A percentile compares a stretch with the other conserved stretches of the same genome.
phyloP scores from a whole-genome alignment of 1,140 invertebrate species.

The Brachionus rotundiformis region DNA sequence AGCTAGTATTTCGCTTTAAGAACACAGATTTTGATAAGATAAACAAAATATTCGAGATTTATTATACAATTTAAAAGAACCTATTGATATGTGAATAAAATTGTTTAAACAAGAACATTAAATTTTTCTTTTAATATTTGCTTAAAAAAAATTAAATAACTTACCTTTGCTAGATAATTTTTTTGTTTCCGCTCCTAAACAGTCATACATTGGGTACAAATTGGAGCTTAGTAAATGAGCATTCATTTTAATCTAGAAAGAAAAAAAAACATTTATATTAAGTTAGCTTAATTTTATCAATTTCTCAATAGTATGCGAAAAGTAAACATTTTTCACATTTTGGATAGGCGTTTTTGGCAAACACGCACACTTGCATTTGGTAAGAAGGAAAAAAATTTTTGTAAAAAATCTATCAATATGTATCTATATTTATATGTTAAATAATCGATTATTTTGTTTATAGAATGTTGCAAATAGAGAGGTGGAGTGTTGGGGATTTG shows the following conservation, averaged over 20 bases:
- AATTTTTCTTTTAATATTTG: no score
- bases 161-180: not conserved
- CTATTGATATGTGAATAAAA: no score
- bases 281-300: constrained; percentile 4
- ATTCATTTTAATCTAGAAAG: not conserved
- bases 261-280: not conserved
- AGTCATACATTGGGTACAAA: not conserved
- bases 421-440: constrained; percentile 33
- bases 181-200: not conserved
- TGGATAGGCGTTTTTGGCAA: constrained; percentile 9
- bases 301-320: constrained; percentile 6
- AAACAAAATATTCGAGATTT: constrained; percentile 2
- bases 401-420: not conserved
- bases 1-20: not conserved
- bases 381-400: not conserved
- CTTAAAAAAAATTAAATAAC: no score
- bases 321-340: constrained; percentile 14
- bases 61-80: not conserved
- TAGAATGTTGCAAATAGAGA: constrained; percentile 1
- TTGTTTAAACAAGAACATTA: no score
- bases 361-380: constrained; percentile 24
- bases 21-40: constrained; percentile 43
- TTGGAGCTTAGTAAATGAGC: not conserved
- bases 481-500: not conserved
- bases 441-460: not conserved